Evolutionary conservation across 2,113 vertebrate genomes (phyloP).

Genomic region (Aegithalos caudatus): DNA sequence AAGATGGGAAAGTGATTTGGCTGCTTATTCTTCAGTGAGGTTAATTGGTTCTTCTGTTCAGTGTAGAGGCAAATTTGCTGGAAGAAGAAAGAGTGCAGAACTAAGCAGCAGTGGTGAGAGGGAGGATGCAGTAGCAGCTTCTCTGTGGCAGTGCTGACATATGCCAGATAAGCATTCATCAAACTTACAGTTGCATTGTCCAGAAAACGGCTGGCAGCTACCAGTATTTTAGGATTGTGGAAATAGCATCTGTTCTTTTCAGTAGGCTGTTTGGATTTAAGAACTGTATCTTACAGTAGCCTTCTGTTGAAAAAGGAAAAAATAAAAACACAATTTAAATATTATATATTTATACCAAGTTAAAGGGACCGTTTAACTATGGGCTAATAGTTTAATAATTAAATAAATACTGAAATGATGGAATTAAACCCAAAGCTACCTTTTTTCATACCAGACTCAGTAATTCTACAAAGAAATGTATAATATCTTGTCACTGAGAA

Average conservation of each 20-base stretch:
- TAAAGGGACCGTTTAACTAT: background rate
- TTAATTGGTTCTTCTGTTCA: background rate
- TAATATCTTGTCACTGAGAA: background rate
- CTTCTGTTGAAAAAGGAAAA: background rate
- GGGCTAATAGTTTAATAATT: background rate
- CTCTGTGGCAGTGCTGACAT: background rate
- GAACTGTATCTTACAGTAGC: background rate
- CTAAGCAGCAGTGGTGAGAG: background rate
- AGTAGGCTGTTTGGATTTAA: background rate
- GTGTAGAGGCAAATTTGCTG: background rate
- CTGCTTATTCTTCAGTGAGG: background rate
- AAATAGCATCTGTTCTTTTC: background rate
- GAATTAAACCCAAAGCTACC: background rate
- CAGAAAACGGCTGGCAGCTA: background rate
- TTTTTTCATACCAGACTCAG: background rate
- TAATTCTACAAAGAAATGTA: background rate
- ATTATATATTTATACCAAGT: background rate
- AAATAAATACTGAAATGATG: background rate
- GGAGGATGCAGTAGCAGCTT: background rate
- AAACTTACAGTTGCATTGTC: background rate
- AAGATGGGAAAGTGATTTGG: background rate
- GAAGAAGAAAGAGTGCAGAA: background rate
- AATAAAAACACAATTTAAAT: background rate
- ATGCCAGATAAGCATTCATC: background rate
- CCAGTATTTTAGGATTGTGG: background rate